phyloP scores from a whole-genome alignment of 2,797 vertebrate species.

The Siniperca obscura region DNA sequence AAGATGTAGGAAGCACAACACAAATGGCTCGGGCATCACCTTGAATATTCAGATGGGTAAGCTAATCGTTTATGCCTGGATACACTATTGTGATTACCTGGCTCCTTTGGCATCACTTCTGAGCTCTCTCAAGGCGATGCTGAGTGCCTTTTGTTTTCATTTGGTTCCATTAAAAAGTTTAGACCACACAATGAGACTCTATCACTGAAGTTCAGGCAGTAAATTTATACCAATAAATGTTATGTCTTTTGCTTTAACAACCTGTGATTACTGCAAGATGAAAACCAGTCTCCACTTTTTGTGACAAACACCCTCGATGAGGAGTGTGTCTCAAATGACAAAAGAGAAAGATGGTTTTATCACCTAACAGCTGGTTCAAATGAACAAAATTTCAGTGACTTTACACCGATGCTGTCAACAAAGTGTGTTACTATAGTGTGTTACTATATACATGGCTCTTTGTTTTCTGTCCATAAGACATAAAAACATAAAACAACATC shows the following conservation, averaged over 20 bases:
- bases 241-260: constrained; percentile 40
- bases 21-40: constrained; percentile 95
- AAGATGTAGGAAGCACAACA: constrained; percentile 95
- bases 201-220: constrained; percentile 1
- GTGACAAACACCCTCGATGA: constrained; percentile 59
- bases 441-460: neutral
- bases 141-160: constrained; percentile 64
- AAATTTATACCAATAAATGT: constrained; percentile 30
- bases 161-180: constrained; percentile 71
- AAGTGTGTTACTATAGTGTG: constrained; percentile 7
- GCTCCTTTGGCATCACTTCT: constrained; percentile 90
- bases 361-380: constrained; percentile 71
- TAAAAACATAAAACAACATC: neutral
- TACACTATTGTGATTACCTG: constrained; percentile 94
- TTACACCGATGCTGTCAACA: constrained; percentile 42
- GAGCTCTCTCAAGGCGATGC: constrained; percentile 58
- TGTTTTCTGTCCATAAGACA: constrained; percentile 2
- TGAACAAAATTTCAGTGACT: constrained; percentile 41
- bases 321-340: constrained; percentile 46
- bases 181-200: constrained; percentile 41
- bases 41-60: constrained; percentile 97
- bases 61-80: constrained; percentile 94
- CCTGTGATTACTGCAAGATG: constrained; percentile 31
- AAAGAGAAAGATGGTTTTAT: constrained; percentile 51
- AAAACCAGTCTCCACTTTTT: constrained; percentile 29